A percentile compares a stretch with the other conserved stretches of the same genome.
Conservation (phyloP, 2,797 vertebrate species). For the Pipistrellus pygmaeus region DNA sequence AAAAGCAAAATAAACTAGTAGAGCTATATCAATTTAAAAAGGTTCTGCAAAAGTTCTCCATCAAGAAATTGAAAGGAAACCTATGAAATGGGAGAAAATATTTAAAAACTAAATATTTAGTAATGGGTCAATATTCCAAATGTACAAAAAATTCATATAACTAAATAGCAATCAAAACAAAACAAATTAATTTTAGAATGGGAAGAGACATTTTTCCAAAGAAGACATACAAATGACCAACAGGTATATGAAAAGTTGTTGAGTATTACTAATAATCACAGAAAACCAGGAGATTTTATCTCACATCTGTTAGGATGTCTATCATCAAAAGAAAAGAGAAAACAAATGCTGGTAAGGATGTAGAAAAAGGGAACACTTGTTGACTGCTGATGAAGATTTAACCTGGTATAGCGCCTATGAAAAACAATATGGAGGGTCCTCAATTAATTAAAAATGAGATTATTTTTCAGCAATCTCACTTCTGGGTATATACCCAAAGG, state of each 20-base stretch:
- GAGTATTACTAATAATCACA: not conserved
- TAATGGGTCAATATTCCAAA: not conserved
- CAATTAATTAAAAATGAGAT: not conserved
- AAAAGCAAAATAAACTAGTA: not conserved
- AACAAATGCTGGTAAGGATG: not conserved
- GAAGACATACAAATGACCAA: not conserved
- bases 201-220: not conserved
- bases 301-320: not conserved
- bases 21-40: not conserved
- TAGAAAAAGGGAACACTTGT: not conserved
- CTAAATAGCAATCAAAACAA: not conserved
- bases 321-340: not conserved
- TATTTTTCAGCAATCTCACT: not conserved
- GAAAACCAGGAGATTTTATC: not conserved
- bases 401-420: not conserved
- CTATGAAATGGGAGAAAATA: not conserved
- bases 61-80: not conserved
- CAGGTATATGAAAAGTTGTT: not conserved
- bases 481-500: not conserved
- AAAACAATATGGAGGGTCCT: not conserved
- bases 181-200: not conserved
- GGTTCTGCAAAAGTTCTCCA: not conserved
- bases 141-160: not conserved
- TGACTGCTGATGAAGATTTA: not conserved
- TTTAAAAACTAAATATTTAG: not conserved